phyloP scores from a whole-genome alignment of 1,140 invertebrate species.

The Polyergus mexicanus region DNA sequence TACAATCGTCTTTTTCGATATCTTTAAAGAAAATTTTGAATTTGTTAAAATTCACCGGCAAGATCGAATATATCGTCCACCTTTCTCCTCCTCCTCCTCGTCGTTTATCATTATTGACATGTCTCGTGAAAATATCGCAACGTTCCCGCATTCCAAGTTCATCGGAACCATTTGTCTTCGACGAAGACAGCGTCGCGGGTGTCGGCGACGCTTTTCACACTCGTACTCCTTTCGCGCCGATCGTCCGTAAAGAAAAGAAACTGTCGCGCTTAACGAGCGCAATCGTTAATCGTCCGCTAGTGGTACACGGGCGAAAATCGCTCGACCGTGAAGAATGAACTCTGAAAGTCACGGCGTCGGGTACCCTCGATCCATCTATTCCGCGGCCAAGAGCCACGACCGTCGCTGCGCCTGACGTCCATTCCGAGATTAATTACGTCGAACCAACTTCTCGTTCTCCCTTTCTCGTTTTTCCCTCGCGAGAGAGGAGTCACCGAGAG shows the following conservation, averaged over 20 bases:
- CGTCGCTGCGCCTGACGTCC: constrained; percentile 68
- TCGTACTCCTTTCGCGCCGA: not conserved
- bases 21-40: not conserved
- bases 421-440: constrained; percentile 77
- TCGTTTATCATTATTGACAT: constrained; percentile 42
- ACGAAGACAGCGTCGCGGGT: constrained; percentile 48
- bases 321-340: constrained; percentile 74
- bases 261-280: constrained; percentile 74
- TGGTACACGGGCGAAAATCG: constrained; percentile 70
- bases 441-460: constrained; percentile 63
- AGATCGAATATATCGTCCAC: not conserved
- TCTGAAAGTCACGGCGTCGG: constrained; percentile 44
- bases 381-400: constrained; percentile 55
- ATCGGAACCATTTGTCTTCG: constrained; percentile 68
- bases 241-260: constrained; percentile 57
- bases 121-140: constrained; percentile 8
- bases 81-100: constrained; percentile 44
- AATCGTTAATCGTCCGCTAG: constrained; percentile 72
- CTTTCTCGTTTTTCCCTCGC: constrained; percentile 33
- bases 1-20: not conserved
- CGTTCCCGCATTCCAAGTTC: constrained; percentile 33
- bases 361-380: constrained; percentile 64
- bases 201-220: constrained; percentile 42
- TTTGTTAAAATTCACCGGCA: constrained; percentile 40
- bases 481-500: constrained; percentile 13